Percentiles rank a stretch among this genome's conserved stretches.
Conservation (phyloP, 2,113 vertebrate species). For the Seriola quinqueradiata region DNA sequence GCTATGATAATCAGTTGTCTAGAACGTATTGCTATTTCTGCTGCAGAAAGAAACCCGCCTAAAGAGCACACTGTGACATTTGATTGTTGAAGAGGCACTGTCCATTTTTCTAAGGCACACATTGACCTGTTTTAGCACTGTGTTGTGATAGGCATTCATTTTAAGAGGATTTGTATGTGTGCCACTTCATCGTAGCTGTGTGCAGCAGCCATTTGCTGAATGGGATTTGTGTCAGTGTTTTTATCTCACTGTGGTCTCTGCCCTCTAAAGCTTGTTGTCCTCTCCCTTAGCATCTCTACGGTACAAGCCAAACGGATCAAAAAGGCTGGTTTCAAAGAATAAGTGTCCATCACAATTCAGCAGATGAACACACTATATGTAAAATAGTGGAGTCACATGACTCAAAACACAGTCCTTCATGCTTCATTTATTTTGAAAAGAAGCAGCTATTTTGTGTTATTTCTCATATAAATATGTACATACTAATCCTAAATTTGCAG, state of each 20-base stretch:
- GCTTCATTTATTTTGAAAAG: not conserved
- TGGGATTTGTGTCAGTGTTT: conserved; percentile 21
- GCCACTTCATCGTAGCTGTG: conserved; percentile 2
- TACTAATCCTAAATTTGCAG: no score
- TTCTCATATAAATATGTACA: not conserved
- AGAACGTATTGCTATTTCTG: conserved; percentile 17
- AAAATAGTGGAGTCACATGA: not conserved
- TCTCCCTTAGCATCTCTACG: conserved; percentile 41
- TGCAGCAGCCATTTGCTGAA: conserved; percentile 50
- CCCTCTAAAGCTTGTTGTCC: conserved; percentile 43
- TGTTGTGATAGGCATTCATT: conserved; percentile 2
- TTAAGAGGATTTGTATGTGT: conserved; percentile 37
- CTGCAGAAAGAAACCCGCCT: not conserved
- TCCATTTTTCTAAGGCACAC: conserved; percentile 1
- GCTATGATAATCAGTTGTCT: conserved; percentile 31
- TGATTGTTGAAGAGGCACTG: conserved; percentile 3
- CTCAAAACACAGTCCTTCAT: not conserved
- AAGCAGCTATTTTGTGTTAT: not conserved
- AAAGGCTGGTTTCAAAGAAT: conserved; percentile 8
- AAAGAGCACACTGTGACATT: not conserved
- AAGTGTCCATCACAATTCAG: not conserved
- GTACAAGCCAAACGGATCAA: conserved; percentile 52
- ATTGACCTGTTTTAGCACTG: conserved; percentile 9
- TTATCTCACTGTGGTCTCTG: conserved; percentile 33
- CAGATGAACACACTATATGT: not conserved